Evolutionary conservation across 2,113 vertebrate genomes (phyloP), one percentile per base, ranked within the genome.

Genomic region (Columba livia): DNA sequence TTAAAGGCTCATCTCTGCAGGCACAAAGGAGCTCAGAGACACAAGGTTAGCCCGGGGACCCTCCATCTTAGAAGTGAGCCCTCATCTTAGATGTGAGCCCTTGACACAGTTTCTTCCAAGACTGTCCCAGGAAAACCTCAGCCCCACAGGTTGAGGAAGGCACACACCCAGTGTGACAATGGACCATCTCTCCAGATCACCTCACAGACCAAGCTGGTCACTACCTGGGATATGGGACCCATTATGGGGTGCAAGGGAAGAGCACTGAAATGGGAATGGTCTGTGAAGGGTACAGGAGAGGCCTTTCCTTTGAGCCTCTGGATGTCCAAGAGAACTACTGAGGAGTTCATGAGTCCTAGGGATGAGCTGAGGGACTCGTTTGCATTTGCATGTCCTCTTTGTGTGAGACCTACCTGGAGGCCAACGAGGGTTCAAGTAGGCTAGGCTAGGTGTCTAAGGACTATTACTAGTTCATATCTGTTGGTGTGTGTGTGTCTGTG

Each of bases 171-270:
- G 24, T 18, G 31, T 7, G n/a, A 72, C 14, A 40, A 23, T 16
- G 9, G 11, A 57, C 4, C 14, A 17, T 6, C 17, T 67, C 21
- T 64, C n/a, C 2, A 0, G 4, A 12, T 40, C 50, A 58, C 11
- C 17, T 89, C 28, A 40, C 9, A 50, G 12, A 28, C 7, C 11
- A 25, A 54, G 11, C 11, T 47, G 2, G 4, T 16, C 54, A 47
- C 6, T 51, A 24, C 12, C 42, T 21, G 38, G 34, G 4, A 4
- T 64, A 11, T 12, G 21, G 32, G 23, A 48, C 15, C 3, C 3
- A 4, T 80, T 15, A 21, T 8, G 31, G 16, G 47, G 25, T 70
- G 32, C 15, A 38, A 40, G 10, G 6, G 13, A 72, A 60, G 19
- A 61, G 2, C 26, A 25, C 10, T 64, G 34, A n/a, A 28, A n/a